Evolutionary conservation across 2,888 invertebrate genomes (phyloP), one percentile per base, ranked within the genome.

Genomic region (Trachelus tabidus): DNA sequence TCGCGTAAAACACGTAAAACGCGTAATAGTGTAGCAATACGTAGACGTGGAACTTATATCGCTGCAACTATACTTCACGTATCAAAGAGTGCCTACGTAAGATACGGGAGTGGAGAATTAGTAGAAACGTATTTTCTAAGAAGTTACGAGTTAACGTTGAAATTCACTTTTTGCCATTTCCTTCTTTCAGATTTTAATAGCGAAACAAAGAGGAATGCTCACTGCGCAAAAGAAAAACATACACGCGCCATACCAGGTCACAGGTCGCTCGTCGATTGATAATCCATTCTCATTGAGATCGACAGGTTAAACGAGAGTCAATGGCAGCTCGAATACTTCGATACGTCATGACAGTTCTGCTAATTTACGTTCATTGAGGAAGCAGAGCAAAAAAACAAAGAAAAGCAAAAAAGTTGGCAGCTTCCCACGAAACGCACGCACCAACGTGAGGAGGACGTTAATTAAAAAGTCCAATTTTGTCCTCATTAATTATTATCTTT

Each of bases 191-290:
- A 56, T 9, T 56, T 56, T 23, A 56, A 56, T 56, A 56, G 0
- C 56, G 23, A 23, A 23, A 56, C 23, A 56, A 56, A 56, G 23
- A 23, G 23, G 23, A 9, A 23, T 23, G 9, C 2, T 23, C 23
- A 23, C 23, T 23, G 23, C 56, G 9, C 23, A 23, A 56, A 23
- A 40, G 6, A 40, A 15, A 56, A 56, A 23, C 6, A 56, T 0
- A 56, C 23, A 56, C 56, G 23, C 9, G 56, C 56, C 23, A 2
- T 9, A 9, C 9, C 23, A 76, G 82, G 79, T 82, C 84, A 81
- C 34, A 83, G 86, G 81, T 84, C 83, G 82, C 33, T 78, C 77
- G 76, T 75, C 77, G 68, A 76, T 81, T 76, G 84, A 84, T 84
- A 80, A 85, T 82, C 78, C 79, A 75, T 78, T 78, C 75, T 56